Conservation (phyloP, 2,797 vertebrate genomes). For the Potorous gilbertii region DNA sequence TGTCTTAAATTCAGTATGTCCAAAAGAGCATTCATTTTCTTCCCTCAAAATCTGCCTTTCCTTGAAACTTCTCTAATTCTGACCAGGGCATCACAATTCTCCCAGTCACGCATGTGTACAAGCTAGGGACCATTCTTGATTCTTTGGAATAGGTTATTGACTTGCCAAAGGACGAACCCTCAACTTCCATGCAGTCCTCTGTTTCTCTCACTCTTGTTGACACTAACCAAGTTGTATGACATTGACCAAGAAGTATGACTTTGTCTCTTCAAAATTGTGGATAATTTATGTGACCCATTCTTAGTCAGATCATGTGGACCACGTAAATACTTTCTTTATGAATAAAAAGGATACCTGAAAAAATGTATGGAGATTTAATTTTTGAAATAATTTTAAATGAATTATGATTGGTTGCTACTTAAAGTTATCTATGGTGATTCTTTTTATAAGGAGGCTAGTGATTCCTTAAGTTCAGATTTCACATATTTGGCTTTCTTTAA, state of each 20-base stretch:
- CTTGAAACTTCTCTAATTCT: background rate
- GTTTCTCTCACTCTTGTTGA: background rate
- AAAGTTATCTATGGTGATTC: background rate
- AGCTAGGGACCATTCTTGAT: background rate
- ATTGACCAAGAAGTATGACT: background rate
- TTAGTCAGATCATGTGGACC: background rate
- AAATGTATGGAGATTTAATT: constrained; percentile 25
- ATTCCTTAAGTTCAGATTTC: background rate
- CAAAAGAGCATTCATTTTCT: background rate
- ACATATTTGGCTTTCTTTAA: constrained; percentile 12
- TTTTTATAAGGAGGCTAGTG: background rate
- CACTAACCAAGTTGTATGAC: background rate
- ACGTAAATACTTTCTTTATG: background rate
- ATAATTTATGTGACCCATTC: background rate
- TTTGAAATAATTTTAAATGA: background rate
- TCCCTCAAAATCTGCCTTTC: background rate
- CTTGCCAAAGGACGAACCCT: background rate
- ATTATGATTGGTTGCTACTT: background rate
- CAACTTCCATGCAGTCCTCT: constrained; percentile 5
- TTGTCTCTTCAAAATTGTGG: background rate
- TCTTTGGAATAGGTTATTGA: constrained; percentile 4
- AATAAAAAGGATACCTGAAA: constrained; percentile 5
- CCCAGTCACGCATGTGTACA: background rate
- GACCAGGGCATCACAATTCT: background rate
- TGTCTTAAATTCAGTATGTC: background rate